Conservation (phyloP, 1,140 invertebrate species). For the Drosophila triauraria region DNA sequence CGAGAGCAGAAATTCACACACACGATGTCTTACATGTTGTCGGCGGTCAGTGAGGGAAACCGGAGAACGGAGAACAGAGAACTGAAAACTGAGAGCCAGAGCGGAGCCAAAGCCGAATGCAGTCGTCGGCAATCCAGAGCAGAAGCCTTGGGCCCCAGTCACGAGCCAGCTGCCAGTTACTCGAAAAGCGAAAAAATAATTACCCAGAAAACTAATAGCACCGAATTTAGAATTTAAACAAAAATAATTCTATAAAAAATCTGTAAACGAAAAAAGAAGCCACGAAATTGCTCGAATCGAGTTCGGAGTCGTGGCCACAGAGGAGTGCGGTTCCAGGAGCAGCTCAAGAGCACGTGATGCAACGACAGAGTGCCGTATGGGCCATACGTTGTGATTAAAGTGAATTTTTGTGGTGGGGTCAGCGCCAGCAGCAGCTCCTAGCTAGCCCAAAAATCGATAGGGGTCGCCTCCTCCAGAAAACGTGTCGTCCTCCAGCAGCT, state of each 20-base stretch:
- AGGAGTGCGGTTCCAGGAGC: too few species aligned
- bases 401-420: constrained; percentile 37
- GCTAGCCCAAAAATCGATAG: constrained; percentile 51
- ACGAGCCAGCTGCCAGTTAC: constrained; percentile 48
- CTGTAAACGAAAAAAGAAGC: constrained; percentile 8
- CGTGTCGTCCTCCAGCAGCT: constrained; percentile 40
- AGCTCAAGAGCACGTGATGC: constrained; percentile 46
- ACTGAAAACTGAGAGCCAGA: constrained; percentile 20
- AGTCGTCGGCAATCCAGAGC: constrained; percentile 36
- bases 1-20: constrained; percentile 49
- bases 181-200: constrained; percentile 32
- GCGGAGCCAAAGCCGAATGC: constrained; percentile 42
- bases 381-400: constrained; percentile 42
- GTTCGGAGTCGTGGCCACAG: neutral
- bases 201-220: constrained; percentile 28
- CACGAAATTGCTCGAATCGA: constrained; percentile 11
- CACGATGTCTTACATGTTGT: constrained; percentile 67
- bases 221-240: constrained; percentile 10
- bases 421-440: constrained; percentile 3
- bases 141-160: constrained; percentile 43
- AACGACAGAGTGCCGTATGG: constrained; percentile 41
- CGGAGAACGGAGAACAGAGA: constrained; percentile 15
- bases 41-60: constrained; percentile 70
- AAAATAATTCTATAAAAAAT: constrained; percentile 16
- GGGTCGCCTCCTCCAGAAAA: constrained; percentile 38